A percentile compares a stretch with the other conserved stretches of the same genome.
phyloP scores from a whole-genome alignment of 2,113 vertebrate species.

The Morone chrysops region DNA sequence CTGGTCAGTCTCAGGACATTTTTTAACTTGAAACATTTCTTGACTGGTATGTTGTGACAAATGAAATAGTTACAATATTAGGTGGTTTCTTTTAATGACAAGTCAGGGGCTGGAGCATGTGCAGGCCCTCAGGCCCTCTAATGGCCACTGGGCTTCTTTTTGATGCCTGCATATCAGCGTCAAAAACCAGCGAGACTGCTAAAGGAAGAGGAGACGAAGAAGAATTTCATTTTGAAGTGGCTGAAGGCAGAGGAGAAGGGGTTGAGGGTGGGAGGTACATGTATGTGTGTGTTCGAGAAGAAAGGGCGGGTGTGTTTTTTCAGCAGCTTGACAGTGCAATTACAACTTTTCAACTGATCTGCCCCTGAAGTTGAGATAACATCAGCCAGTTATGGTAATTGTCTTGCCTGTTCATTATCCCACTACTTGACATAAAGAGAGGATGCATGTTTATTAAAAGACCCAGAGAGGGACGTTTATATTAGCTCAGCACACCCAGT shows the following conservation, averaged over 20 bases:
- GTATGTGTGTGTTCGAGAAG: slow-evolving; percentile 38
- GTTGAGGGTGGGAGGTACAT: slow-evolving; percentile 21
- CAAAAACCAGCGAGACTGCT: slow-evolving; percentile 62
- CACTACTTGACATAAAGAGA: slow-evolving; percentile 67
- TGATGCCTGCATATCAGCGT: slow-evolving; percentile 90
- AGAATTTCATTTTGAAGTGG: slow-evolving; percentile 93
- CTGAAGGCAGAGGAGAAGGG: slow-evolving; percentile 83
- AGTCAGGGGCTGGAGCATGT: slow-evolving; percentile 26
- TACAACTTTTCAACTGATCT: slow-evolving; percentile 85
- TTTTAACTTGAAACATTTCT: not conserved
- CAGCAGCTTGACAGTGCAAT: slow-evolving; percentile 88
- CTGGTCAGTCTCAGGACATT: not conserved
- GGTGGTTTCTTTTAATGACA: slow-evolving; percentile 35
- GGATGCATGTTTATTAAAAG: slow-evolving; percentile 72
- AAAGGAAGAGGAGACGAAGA: slow-evolving; percentile 80
- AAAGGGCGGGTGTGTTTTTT: slow-evolving; percentile 64
- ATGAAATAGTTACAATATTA: slow-evolving; percentile 5
- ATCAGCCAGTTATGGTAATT: slow-evolving; percentile 82
- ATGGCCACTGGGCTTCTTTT: slow-evolving; percentile 84
- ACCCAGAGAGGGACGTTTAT: slow-evolving; percentile 53
- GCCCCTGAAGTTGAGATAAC: slow-evolving; percentile 78
- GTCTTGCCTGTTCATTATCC: slow-evolving; percentile 77
- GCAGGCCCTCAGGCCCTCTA: slow-evolving; percentile 50
- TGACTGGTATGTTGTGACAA: not conserved
- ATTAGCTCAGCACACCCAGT: slow-evolving; percentile 22